Evolutionary conservation across 2,113 vertebrate species (phyloP).

Genomic region (Alouatta palliata): DNA sequence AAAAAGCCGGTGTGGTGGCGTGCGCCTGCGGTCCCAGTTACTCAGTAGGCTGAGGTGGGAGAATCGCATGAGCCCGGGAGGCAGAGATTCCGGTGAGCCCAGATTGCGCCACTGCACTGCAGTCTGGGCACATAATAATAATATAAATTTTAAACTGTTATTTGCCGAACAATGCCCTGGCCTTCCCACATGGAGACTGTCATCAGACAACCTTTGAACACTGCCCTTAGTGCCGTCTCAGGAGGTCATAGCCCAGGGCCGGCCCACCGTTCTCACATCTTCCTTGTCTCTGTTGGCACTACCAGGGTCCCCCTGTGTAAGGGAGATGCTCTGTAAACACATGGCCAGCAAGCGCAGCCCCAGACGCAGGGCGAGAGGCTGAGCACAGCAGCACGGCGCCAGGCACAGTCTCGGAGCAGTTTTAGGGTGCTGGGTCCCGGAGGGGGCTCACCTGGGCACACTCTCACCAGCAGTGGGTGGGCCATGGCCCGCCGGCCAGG

Average conservation of each 20-base stretch:
- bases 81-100: too few relatives aligned
- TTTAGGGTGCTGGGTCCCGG: rapidly evolving
- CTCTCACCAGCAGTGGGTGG: not conserved
- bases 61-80: not conserved
- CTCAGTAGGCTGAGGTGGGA: not conserved
- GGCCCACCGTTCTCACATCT: rapidly evolving
- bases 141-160: not conserved
- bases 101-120: not conserved
- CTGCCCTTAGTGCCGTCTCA: rapidly evolving
- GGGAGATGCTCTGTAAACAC: rapidly evolving
- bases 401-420: too few relatives aligned
- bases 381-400: too few relatives aligned
- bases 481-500: rapidly evolving
- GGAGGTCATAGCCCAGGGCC: not conserved
- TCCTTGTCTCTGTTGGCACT: rapidly evolving
- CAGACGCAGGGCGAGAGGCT: too few relatives aligned
- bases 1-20: too few relatives aligned
- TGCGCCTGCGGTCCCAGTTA: not conserved
- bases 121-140: not conserved
- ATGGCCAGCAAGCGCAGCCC: too few relatives aligned
- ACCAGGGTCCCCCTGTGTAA: rapidly evolving
- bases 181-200: rapidly evolving
- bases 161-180: not conserved
- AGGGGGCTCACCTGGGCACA: not conserved
- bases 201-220: rapidly evolving